Percentiles rank a stretch among this genome's conserved stretches.
Evolutionary conservation across 2,888 invertebrate genomes (phyloP).

Genomic region (Branchellion lobata): DNA sequence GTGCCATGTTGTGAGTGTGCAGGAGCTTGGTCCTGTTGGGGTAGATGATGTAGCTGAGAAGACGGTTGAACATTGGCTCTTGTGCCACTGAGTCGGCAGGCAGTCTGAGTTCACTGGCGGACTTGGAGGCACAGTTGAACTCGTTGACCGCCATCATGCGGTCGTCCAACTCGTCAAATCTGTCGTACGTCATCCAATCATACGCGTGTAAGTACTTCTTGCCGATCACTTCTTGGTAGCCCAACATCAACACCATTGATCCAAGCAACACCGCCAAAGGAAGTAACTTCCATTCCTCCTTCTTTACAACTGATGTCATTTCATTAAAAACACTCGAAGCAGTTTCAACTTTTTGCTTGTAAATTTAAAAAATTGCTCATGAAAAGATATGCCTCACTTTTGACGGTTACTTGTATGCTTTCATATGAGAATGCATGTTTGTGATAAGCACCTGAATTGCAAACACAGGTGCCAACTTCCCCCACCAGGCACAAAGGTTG

Average conservation of each 20-base stretch:
- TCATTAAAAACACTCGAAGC: no score
- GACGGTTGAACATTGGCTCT: slow-evolving; percentile 58
- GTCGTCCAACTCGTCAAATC: slow-evolving; percentile 82
- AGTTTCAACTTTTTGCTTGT: no score
- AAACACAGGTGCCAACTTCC: no score
- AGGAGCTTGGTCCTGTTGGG: slow-evolving; percentile 83
- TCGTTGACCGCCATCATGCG: slow-evolving; percentile 79
- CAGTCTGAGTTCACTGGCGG: slow-evolving; percentile 78
- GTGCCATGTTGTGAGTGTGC: slow-evolving; percentile 93
- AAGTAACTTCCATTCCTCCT: no score
- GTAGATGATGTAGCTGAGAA: slow-evolving; percentile 75
- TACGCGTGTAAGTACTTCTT: slow-evolving; percentile 53
- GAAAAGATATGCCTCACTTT: no score
- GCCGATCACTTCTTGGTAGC: no score
- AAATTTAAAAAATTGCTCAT: no score
- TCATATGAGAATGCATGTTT: no score
- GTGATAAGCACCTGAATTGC: no score
- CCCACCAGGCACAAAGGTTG: no score
- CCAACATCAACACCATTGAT: neutral
- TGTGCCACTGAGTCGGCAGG: slow-evolving; percentile 81
- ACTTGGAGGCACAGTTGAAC: slow-evolving; percentile 87
- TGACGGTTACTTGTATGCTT: no score
- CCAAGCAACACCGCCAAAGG: neutral
- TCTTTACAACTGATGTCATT: no score
- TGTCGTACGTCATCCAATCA: slow-evolving; percentile 86